These are phyloP conservation scores for Hipparchia sbordonii DNA, from an alignment of 2,888 invertebrate species.

Conservation along the genomic window DNA sequence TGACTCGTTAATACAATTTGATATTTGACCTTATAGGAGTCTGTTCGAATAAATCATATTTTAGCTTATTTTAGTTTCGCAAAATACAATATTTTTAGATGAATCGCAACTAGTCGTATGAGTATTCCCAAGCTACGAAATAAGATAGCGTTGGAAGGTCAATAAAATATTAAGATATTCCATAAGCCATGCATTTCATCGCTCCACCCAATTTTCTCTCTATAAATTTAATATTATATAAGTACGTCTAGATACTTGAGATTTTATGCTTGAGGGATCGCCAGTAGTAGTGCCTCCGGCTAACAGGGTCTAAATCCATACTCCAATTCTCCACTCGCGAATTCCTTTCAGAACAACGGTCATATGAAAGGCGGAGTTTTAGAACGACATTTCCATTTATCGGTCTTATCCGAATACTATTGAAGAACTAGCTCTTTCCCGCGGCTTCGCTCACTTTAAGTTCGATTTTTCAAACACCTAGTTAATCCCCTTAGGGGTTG, in stretches of 20 bases:
- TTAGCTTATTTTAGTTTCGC: neutral
- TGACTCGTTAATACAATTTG: too few species aligned
- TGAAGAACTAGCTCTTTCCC: too few species aligned
- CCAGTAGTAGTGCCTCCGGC: slow-evolving; percentile 50
- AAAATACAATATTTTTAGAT: neutral
- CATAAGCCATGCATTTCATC: slow-evolving; percentile 48
- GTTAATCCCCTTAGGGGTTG: too few species aligned
- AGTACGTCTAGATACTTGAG: slow-evolving; percentile 37
- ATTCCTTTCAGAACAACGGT: slow-evolving; percentile 43
- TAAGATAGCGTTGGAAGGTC: neutral
- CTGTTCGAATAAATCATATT: too few species aligned
- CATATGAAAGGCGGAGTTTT: neutral
- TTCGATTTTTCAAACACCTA: too few species aligned
- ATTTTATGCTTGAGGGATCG: slow-evolving; percentile 44
- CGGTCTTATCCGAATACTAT: too few species aligned
- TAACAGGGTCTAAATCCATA: slow-evolving; percentile 47
- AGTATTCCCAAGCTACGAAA: neutral
- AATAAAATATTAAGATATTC: slow-evolving; percentile 14
- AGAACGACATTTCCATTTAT: too few species aligned
- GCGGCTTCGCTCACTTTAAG: too few species aligned
- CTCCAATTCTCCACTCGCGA: slow-evolving; percentile 43
- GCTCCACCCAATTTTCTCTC: slow-evolving; percentile 59
- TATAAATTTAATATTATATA: slow-evolving; percentile 53
- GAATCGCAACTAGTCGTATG: neutral
- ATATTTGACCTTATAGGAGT: too few species aligned